Base-by-base conservation (phyloP, 1,140 invertebrate species). In the Brachionus asplanchnoidis region DNA sequence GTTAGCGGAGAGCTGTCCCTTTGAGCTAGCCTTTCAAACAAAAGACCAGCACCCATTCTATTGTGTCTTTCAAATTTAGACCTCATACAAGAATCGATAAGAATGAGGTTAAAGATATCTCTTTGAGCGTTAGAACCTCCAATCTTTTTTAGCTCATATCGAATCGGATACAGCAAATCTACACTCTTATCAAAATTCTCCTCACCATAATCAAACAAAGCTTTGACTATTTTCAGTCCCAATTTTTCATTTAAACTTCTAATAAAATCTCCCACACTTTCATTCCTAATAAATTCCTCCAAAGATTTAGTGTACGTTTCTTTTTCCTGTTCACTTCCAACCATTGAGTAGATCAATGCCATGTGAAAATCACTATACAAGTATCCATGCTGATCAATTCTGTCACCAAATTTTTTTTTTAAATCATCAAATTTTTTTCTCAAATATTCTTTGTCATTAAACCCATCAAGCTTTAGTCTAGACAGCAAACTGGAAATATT, bases 61-160 rank as follows among this genome's bases (percentile, higher is more conserved):
- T 77, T 77, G 14, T 77, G 17, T 28, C 17, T 20, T 26, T 50
- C 26, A 23, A 9, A 46, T 20, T 50, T 50, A 26, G 73, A 77
- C 53, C 20, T 77, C 12, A 73, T 11, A 56, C 46, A 68, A 3
- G 60, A 26, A 36, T 84, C 60, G 7, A 84, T 70, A 3, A 84
- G 36, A 68, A 84, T 44, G 11, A 70, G 53, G 32, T 68, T 53
- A 36, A 84, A 84, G 2, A 84, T 26, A 73, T 84, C 82, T 26
- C 68, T 65, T 56, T 84, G 82, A 12, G 82, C 82, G 40, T 84
- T 84, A 23, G 82, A 84, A 11, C 82, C 82, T 9, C 82, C 82
- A 28, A 84, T 84, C 11, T 28, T 8, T 14, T 50, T 44, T 7
- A 84, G 17, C 32, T 84, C 42, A 70, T 84, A 68, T 50, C 65